Percentiles rank a stretch among this genome's conserved stretches.
These are phyloP conservation scores for Zosterops hypoxanthus DNA, from an alignment of 2,113 vertebrate species.

Conservation along the genomic window DNA sequence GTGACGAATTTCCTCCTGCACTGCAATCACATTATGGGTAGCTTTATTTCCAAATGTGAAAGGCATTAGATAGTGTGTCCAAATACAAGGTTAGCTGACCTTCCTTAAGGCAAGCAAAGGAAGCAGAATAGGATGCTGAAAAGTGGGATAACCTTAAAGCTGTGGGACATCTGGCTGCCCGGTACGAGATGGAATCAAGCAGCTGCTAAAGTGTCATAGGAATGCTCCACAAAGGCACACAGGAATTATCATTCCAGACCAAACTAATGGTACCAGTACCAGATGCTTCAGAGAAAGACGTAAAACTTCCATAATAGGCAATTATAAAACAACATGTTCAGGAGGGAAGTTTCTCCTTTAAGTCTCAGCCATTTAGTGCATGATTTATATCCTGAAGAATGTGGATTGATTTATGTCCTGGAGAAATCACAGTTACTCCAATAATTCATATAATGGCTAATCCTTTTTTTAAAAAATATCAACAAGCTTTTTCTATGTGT, in stretches of 20 bases:
- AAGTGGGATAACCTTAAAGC: constrained; percentile 23
- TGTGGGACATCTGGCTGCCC: constrained; percentile 53
- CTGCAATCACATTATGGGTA: neutral
- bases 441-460: neutral
- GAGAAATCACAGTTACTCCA: neutral
- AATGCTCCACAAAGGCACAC: neutral
- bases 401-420: constrained; percentile 44
- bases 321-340: constrained; percentile 21
- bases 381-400: constrained; percentile 47
- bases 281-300: constrained; percentile 57
- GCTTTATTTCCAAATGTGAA: neutral
- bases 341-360: constrained; percentile 12
- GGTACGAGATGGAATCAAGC: neutral
- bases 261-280: constrained; percentile 48
- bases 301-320: constrained; percentile 56
- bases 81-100: neutral
- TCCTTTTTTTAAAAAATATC: neutral
- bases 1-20: neutral
- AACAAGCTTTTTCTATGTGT: neutral
- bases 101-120: neutral
- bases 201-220: constrained; percentile 56
- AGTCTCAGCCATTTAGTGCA: neutral
- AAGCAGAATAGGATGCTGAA: neutral
- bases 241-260: constrained; percentile 29
- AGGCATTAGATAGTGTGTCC: neutral